Percentiles rank a stretch among this genome's conserved stretches.
Conservation (phyloP, 2,797 vertebrate genomes). For the Girardinus metallicus region DNA sequence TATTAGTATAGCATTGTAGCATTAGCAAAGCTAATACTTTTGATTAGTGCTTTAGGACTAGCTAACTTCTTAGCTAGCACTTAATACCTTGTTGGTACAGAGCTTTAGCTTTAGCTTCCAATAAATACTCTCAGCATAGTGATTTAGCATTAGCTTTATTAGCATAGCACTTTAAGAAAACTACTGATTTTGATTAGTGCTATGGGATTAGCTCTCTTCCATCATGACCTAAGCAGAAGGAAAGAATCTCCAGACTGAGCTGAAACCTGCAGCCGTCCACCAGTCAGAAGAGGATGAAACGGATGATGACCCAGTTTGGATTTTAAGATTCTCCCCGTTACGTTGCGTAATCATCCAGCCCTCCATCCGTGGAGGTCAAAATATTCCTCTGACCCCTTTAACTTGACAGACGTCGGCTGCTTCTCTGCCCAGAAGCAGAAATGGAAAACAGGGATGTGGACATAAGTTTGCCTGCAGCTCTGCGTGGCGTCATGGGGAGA, state of each 20-base stretch:
- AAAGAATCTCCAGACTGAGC: too few relatives aligned
- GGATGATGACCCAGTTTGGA: background rate
- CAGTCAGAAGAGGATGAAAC: background rate
- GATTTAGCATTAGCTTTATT: background rate
- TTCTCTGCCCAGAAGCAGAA: constrained; percentile 47
- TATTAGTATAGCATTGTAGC: too few relatives aligned
- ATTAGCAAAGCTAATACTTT: too few relatives aligned
- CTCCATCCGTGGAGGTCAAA: constrained; percentile 22
- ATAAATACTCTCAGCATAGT: background rate
- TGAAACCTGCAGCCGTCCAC: background rate
- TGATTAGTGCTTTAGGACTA: too few relatives aligned
- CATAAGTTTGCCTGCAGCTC: constrained; percentile 66
- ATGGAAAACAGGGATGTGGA: constrained; percentile 57
- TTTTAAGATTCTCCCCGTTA: background rate
- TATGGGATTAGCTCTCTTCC: background rate
- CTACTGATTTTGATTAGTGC: too few relatives aligned
- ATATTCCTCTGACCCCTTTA: constrained; percentile 25
- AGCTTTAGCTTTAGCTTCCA: background rate
- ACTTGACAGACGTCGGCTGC: constrained; percentile 32
- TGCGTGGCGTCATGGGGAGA: constrained; percentile 43
- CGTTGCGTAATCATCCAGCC: background rate
- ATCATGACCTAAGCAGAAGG: too few relatives aligned
- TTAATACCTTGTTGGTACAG: background rate
- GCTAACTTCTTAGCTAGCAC: background rate
- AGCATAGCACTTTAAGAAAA: background rate